A percentile compares a stretch with the other conserved stretches of the same genome.
Conservation (phyloP, 2,888 invertebrate species). For the Protodeltote pygarga region DNA sequence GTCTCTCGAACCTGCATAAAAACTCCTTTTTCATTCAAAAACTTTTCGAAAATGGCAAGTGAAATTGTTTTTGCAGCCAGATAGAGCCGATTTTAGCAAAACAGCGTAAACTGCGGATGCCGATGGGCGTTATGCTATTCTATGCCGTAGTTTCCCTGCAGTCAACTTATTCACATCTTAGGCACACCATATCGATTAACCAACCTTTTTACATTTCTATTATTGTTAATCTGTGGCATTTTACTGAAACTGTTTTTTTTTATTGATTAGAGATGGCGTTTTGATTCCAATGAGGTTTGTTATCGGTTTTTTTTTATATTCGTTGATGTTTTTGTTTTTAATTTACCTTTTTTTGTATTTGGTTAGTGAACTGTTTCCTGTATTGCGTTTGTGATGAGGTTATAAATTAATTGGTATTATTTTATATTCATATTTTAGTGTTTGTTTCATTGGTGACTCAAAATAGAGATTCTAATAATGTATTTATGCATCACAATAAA, state of each 20-base stretch:
- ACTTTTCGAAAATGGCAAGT: constrained; percentile 26
- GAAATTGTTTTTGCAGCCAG: constrained; percentile 46
- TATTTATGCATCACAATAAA: constrained; percentile 22
- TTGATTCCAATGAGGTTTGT: constrained; percentile 17
- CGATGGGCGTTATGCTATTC: constrained; percentile 78
- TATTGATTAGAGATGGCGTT: constrained; percentile 5
- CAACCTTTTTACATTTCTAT: constrained; percentile 61
- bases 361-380: no score
- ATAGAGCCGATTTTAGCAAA: constrained; percentile 56
- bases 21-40: constrained; percentile 19
- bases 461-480: constrained; percentile 10
- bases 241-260: constrained; percentile 1
- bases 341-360: constrained; percentile 4
- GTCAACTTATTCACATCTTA: constrained; percentile 77
- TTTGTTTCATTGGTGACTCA: constrained; percentile 2
- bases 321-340: background rate
- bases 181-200: constrained; percentile 80
- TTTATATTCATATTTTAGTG: background rate
- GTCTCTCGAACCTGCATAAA: constrained; percentile 17
- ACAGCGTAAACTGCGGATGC: constrained; percentile 74
- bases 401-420: no score
- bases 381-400: no score
- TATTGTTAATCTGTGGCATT: constrained; percentile 48
- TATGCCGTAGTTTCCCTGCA: constrained; percentile 84
- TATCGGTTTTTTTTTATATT: constrained; percentile 1